Percentiles rank a stretch among this genome's conserved stretches.
phyloP scores from a whole-genome alignment of 2,888 invertebrate species.

The Dasypogon diadema region DNA sequence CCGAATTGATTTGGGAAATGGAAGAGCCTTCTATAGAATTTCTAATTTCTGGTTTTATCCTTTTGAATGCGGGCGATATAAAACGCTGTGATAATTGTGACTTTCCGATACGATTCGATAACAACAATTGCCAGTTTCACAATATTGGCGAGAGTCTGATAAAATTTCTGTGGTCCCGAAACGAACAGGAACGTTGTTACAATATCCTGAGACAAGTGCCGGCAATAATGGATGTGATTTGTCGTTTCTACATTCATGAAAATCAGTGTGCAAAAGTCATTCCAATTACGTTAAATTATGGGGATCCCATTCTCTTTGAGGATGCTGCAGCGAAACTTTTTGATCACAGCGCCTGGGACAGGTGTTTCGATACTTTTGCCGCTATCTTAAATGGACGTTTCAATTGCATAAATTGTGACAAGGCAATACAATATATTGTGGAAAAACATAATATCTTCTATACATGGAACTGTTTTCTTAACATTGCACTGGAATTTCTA shows the following conservation, averaged over 20 bases:
- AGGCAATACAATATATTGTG: conserved; percentile 63
- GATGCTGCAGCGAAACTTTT: conserved; percentile 65
- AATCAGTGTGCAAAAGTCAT: conserved; percentile 66
- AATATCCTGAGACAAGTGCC: conserved; percentile 66
- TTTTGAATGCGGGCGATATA: conserved; percentile 61
- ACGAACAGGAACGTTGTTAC: conserved; percentile 66
- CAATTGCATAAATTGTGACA: conserved; percentile 66
- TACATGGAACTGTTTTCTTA: conserved; percentile 67
- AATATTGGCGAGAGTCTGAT: conserved; percentile 65
- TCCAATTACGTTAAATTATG: conserved; percentile 65
- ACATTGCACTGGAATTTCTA: conserved; percentile 64
- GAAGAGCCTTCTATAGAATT: conserved; percentile 67
- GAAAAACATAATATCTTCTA: conserved; percentile 66
- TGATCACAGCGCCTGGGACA: conserved; percentile 63
- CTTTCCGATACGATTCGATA: conserved; percentile 66
- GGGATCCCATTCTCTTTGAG: conserved; percentile 64
- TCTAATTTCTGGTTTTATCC: conserved; percentile 65
- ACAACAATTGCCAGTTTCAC: conserved; percentile 65
- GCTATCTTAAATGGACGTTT: conserved; percentile 65
- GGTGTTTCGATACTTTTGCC: conserved; percentile 67
- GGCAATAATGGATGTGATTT: conserved; percentile 65
- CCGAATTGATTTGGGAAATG: conserved; percentile 68
- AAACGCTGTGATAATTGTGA: conserved; percentile 64
- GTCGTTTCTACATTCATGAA: conserved; percentile 67
- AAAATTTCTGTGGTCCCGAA: conserved; percentile 68